These are phyloP conservation scores for Plebejus argus DNA, from an alignment of 2,888 invertebrate genomes.

Conservation along the genomic window DNA sequence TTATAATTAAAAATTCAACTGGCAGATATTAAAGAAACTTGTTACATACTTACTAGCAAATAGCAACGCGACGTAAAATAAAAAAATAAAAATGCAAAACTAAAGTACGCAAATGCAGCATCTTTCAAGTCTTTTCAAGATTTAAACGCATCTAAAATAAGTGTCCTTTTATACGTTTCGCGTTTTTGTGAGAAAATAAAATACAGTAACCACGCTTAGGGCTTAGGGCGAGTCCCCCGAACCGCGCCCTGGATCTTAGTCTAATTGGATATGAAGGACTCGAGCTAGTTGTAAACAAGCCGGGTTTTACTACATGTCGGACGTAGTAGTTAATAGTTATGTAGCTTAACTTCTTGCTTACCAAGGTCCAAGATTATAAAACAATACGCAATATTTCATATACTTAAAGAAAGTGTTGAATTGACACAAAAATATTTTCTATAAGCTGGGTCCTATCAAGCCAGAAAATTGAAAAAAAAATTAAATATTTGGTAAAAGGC, in stretches of 20 bases:
- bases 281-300: constrained; percentile 23
- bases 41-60: no score
- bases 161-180: not conserved
- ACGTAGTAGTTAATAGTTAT: not conserved
- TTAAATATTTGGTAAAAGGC: no score
- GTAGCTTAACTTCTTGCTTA: not conserved
- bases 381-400: no score
- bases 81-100: not conserved
- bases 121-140: not conserved
- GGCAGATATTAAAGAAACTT: no score
- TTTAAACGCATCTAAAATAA: no score
- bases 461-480: no score
- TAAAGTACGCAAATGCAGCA: not conserved
- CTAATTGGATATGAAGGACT: constrained; percentile 23
- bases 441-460: no score
- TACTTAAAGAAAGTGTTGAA: no score
- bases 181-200: not conserved
- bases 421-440: no score
- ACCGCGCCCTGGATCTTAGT: constrained; percentile 29
- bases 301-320: constrained; percentile 11
- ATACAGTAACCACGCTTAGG: constrained; percentile 9
- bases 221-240: constrained; percentile 14
- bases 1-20: no score
- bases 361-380: no score
- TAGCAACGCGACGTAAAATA: no score